phyloP scores from a whole-genome alignment of 2,888 invertebrate genomes.

The Papilio gigon region DNA sequence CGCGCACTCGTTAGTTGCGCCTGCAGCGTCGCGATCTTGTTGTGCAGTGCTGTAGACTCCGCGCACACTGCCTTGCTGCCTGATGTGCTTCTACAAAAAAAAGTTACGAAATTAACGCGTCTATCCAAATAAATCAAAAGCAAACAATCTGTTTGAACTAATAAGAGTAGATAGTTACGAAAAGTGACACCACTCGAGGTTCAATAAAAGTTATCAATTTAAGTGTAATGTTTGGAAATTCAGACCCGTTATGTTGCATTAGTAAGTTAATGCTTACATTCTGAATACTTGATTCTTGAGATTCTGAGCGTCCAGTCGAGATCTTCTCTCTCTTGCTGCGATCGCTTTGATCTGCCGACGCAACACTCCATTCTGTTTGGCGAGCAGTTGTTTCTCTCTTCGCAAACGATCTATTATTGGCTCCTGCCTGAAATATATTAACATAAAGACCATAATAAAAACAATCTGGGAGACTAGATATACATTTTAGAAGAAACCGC shows the following conservation, averaged over 20 bases:
- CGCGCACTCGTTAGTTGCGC: slow-evolving; percentile 68
- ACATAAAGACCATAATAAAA: too few relatives aligned
- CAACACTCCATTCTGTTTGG: slow-evolving; percentile 73
- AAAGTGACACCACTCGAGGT: background rate
- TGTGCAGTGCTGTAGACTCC: slow-evolving; percentile 69
- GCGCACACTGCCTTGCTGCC: slow-evolving; percentile 68
- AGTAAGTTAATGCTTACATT: slow-evolving; percentile 57
- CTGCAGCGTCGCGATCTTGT: slow-evolving; percentile 69
- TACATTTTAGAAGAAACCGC: too few relatives aligned
- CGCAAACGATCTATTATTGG: slow-evolving; percentile 73
- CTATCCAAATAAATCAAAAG: too few relatives aligned
- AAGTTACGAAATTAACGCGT: background rate
- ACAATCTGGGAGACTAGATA: too few relatives aligned
- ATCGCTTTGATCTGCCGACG: slow-evolving; percentile 75
- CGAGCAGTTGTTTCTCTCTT: slow-evolving; percentile 71
- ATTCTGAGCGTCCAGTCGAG: slow-evolving; percentile 75
- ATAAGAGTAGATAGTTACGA: background rate
- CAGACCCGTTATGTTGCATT: background rate
- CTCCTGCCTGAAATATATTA: slow-evolving; percentile 66
- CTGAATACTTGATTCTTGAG: slow-evolving; percentile 75
- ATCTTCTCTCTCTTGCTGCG: slow-evolving; percentile 70
- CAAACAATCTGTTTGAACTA: background rate
- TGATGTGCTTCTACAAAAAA: slow-evolving; percentile 63
- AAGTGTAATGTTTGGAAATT: background rate
- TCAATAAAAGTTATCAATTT: background rate